These are phyloP conservation scores for Noctilio leporinus DNA, from an alignment of 2,113 vertebrate genomes.

Conservation along the genomic window DNA sequence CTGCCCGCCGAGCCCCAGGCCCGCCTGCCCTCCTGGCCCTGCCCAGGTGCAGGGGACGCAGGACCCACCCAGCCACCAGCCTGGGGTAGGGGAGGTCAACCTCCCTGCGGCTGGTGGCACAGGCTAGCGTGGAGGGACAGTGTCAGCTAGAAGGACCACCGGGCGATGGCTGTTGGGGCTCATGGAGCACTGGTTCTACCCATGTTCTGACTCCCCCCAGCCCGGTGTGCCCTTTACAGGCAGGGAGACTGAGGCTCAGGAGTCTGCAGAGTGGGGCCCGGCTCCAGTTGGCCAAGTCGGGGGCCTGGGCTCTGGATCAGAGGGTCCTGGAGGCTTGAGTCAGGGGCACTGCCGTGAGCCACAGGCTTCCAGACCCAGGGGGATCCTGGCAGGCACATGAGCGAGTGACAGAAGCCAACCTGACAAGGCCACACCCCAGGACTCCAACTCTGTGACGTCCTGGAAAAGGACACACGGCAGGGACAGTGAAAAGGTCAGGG, in stretches of 20 bases:
- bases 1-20: neutral
- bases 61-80: neutral
- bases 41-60: neutral
- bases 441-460: no score
- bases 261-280: neutral
- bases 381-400: no score
- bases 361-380: accelerated
- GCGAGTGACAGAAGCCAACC: no score
- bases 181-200: accelerated
- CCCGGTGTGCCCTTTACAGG: accelerated
- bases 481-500: no score
- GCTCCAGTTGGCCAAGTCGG: accelerated
- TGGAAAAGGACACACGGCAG: no score
- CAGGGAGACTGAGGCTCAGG: accelerated
- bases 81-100: accelerated
- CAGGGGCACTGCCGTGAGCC: accelerated
- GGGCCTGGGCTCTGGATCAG: accelerated
- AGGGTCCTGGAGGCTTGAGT: neutral
- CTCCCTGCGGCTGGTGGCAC: accelerated
- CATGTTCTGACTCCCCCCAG: accelerated
- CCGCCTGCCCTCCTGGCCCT: accelerated
- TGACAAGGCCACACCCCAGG: no score
- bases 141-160: accelerated
- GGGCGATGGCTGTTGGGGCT: accelerated
- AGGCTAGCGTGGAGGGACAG: accelerated